Evolutionary conservation across 2,113 vertebrate genomes (phyloP).

Genomic region (Nycticryphes semicollaris): DNA sequence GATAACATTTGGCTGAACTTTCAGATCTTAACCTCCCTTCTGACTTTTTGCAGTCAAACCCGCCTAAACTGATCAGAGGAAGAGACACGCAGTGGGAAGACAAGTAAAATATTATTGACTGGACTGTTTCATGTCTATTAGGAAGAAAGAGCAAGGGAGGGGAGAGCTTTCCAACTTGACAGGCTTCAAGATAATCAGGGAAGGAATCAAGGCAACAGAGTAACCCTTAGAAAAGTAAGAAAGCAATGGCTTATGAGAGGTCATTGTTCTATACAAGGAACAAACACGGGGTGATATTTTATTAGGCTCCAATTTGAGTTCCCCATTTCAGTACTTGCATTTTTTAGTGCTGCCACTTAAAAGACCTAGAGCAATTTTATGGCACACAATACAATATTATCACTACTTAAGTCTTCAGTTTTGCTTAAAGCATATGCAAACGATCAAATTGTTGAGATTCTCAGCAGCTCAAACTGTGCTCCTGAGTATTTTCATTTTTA

Average conservation of each 20-base stretch:
- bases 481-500: not conserved
- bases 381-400: not conserved
- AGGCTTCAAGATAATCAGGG: conserved; percentile 90
- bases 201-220: conserved; percentile 75
- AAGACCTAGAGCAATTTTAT: not conserved
- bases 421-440: not conserved
- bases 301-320: conserved; percentile 19
- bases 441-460: not conserved
- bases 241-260: conserved; percentile 69
- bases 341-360: not conserved
- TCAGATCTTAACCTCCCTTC: conserved; percentile 92
- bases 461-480: not conserved
- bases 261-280: conserved; percentile 67
- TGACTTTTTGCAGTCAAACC: conserved; percentile 86
- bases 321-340: not conserved
- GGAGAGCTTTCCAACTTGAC: conserved; percentile 78
- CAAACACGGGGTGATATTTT: conserved; percentile 54
- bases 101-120: conserved; percentile 92
- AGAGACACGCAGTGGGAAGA: conserved; percentile 83
- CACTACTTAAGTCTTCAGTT: not conserved
- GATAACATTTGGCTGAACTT: conserved; percentile 99
- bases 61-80: conserved; percentile 84
- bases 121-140: conserved; percentile 88
- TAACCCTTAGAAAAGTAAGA: conserved; percentile 75
- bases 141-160: conserved; percentile 82